Evolutionary conservation across 2,113 vertebrate genomes (phyloP).

Genomic region (Gallinago media): DNA sequence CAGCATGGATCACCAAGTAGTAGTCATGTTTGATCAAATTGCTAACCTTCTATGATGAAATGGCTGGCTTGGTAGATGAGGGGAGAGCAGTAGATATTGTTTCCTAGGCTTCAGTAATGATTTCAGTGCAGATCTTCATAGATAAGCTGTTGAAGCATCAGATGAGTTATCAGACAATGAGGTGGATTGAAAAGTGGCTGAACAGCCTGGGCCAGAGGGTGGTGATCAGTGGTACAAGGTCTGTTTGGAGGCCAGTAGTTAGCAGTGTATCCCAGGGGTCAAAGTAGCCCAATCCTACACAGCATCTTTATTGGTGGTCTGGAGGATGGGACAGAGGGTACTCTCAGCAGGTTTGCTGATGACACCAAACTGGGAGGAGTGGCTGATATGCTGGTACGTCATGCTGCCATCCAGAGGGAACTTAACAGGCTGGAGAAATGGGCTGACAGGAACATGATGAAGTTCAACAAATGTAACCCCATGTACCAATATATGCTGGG

Average conservation of each 20-base stretch:
- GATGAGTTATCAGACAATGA: neutral
- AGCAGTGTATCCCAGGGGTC: neutral
- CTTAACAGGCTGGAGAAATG: neutral
- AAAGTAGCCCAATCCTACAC: accelerated
- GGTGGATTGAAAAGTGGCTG: neutral
- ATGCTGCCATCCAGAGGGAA: neutral
- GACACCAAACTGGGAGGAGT: neutral
- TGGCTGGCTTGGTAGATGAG: neutral
- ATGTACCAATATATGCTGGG: neutral
- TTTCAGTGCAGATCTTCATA: neutral
- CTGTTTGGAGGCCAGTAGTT: neutral
- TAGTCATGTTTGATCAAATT: neutral
- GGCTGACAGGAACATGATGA: neutral
- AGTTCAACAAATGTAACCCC: neutral
- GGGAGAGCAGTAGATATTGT: neutral
- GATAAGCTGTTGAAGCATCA: neutral
- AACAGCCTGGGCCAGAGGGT: neutral
- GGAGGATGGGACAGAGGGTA: neutral
- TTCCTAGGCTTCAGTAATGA: neutral
- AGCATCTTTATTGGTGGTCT: neutral
- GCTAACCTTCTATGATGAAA: neutral
- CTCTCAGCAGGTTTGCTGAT: neutral
- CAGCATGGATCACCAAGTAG: neutral
- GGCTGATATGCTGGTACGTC: neutral
- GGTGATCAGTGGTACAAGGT: neutral